phyloP scores from a whole-genome alignment of 1,140 invertebrate genomes.

The Melipona quadrifasciata region DNA sequence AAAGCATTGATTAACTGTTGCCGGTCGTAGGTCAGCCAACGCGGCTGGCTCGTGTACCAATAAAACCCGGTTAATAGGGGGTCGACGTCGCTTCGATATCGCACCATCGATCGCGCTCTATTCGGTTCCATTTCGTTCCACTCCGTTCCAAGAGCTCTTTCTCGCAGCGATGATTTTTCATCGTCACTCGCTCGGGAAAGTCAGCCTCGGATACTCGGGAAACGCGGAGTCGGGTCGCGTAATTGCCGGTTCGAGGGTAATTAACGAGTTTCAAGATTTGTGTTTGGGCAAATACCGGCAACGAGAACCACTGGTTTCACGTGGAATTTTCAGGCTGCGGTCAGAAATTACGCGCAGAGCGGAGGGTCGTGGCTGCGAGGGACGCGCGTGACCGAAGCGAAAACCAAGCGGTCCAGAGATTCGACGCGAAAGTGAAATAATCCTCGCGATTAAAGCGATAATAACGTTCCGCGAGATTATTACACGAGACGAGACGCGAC shows the following conservation, averaged over 20 bases:
- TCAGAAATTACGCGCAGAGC: constrained; percentile 47
- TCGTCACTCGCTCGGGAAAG: constrained; percentile 6
- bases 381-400: constrained; percentile 35
- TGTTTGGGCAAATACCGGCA: neutral
- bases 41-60: constrained; percentile 63
- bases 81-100: constrained; percentile 62
- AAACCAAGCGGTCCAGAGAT: constrained; percentile 39
- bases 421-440: constrained; percentile 49
- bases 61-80: constrained; percentile 70
- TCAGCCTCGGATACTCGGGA: constrained; percentile 30
- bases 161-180: constrained; percentile 48
- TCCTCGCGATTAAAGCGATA: constrained; percentile 34
- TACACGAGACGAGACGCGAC: constrained; percentile 10
- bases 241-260: constrained; percentile 58
- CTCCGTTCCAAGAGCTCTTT: constrained; percentile 11
- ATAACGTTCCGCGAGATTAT: constrained; percentile 17
- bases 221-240: constrained; percentile 50
- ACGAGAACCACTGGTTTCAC: constrained; percentile 29
- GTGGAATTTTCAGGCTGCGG: constrained; percentile 56
- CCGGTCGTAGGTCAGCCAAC: constrained; percentile 71
- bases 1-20: constrained; percentile 80
- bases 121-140: constrained; percentile 22
- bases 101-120: constrained; percentile 36
- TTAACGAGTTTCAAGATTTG: constrained; percentile 56
- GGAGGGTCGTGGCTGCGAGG: constrained; percentile 1